Conservation (phyloP, 2,113 vertebrate species). For the Laticauda laticaudata region DNA sequence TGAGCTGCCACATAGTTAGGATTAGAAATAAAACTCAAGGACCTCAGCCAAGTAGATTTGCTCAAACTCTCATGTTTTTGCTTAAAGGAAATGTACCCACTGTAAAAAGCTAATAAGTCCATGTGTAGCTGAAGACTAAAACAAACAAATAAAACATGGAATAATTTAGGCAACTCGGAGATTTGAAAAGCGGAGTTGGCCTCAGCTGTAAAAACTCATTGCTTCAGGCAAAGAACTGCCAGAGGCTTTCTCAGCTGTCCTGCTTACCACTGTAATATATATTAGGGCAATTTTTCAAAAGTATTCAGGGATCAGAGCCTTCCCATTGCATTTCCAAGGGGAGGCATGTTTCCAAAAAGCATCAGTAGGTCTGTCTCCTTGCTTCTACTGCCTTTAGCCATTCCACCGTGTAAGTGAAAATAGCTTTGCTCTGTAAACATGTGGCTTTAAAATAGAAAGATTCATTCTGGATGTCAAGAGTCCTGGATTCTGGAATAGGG, state of each 20-base stretch:
- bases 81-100: slow-evolving; percentile 13
- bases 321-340: not conserved
- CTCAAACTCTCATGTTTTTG: not conserved
- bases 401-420: not conserved
- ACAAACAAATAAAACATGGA: not conserved
- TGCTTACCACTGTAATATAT: not conserved
- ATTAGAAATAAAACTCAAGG: slow-evolving; percentile 13
- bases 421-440: not conserved
- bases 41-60: slow-evolving; percentile 10
- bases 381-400: not conserved
- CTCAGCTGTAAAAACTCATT: not conserved
- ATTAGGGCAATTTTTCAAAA: not conserved
- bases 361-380: not conserved
- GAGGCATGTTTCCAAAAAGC: not conserved
- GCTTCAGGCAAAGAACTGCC: not conserved
- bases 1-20: not conserved
- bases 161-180: not conserved
- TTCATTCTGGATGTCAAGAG: not conserved
- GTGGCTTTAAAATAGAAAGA: not conserved
- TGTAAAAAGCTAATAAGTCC: not conserved
- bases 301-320: not conserved
- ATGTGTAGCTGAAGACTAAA: not conserved
- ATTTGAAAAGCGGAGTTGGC: not conserved
- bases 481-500: not conserved
- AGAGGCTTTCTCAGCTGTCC: not conserved